Base-by-base conservation (phyloP, 1,140 invertebrate species). In the Ips typographus region DNA sequence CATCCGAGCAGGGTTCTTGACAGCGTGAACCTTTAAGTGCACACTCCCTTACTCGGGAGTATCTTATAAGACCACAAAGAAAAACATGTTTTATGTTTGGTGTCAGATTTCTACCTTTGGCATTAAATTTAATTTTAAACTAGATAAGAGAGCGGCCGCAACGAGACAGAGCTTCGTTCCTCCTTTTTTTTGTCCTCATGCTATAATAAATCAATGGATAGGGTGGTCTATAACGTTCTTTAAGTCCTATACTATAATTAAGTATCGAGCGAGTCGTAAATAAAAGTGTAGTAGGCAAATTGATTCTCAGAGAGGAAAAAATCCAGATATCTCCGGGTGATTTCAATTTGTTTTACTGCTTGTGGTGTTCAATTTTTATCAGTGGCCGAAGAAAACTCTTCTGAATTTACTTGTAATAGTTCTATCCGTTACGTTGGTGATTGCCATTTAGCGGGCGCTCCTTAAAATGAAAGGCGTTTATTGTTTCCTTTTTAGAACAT, bases 61-160 rank as follows among this genome's bases (percentile, higher is more conserved):
- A 59, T 38, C 42, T 59, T 59, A 59, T 59, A 59, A 59, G 8
- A 41, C 57, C 38, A 59, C 57, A 59, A 59, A 59, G 57, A 40
- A 59, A 36, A 41, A 59, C 57, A 59, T 59, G 57, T 56, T 56
- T 56, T 56, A 56, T 56, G 53, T 39, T 56, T 37, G 57, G 57
- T 59, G 57, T 59, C 57, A 42, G 7, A 42, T 59, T 59, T 36
- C 57, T 59, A 41, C 57, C 57, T 59, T 59, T 59, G 57, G 57
- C 57, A 59, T 40, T 59, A 59, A 59, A 59, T 59, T 59, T 59
- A 59, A 59, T 59, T 59, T 59, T 59, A 59, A 59, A 59, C 39
- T 59, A 42, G 57, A 59, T 59, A 59, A 42, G 57, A 38, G 57
- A 40, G 38, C 39, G 57, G 40, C 57, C 38, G 40, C 40, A 41